Evolutionary conservation across 2,113 vertebrate genomes (phyloP).

Genomic region (Orcinus orca): DNA sequence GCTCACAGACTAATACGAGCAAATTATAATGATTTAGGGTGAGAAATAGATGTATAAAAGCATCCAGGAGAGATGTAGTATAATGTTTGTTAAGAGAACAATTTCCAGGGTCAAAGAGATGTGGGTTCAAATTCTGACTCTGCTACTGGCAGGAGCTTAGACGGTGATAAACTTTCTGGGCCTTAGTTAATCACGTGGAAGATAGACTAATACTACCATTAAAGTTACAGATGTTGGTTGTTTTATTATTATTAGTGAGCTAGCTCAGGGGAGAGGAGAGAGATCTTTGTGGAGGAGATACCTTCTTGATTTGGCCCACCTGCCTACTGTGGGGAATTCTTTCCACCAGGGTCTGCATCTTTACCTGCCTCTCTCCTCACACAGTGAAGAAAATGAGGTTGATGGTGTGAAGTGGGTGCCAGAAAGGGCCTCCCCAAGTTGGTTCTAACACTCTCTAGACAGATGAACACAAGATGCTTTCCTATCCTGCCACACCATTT

Average conservation of each 20-base stretch:
- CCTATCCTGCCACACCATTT: not conserved
- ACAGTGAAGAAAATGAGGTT: not conserved
- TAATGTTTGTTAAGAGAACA: not conserved
- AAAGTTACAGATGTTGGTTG: not conserved
- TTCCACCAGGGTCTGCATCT: not conserved
- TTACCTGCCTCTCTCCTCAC: not conserved
- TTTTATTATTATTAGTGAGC: not conserved
- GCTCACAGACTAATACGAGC: not conserved
- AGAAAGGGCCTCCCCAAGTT: not conserved
- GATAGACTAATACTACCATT: not conserved
- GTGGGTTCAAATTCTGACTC: not conserved
- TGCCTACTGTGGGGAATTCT: not conserved
- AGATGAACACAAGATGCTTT: not conserved
- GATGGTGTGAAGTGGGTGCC: not conserved
- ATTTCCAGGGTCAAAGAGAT: not conserved
- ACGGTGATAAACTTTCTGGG: not conserved
- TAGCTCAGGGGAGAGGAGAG: not conserved
- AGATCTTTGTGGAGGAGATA: not conserved
- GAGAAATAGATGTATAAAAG: not conserved
- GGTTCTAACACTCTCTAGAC: not conserved
- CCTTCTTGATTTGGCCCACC: not conserved
- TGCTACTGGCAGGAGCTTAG: not conserved
- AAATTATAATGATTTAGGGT: not conserved
- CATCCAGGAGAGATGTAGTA: not conserved
- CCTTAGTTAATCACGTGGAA: not conserved